Conservation (phyloP, 1,140 invertebrate genomes). For the Halictus rubicundus region DNA sequence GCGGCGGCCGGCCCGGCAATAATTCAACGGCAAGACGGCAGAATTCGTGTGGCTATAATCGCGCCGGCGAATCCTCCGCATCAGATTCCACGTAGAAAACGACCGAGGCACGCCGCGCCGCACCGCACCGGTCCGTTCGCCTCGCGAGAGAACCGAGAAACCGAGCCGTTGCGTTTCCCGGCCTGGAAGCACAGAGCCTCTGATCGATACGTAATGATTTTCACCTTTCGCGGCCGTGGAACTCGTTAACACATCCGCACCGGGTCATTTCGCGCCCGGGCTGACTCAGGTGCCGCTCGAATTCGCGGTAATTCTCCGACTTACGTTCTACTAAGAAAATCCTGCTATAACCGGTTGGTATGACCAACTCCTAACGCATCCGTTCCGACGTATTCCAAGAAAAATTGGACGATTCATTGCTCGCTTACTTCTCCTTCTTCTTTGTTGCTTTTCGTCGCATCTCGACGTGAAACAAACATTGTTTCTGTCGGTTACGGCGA, state of each 20-base stretch:
- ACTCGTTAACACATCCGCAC: too few species aligned
- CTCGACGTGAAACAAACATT: too few species aligned
- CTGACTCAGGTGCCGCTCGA: too few species aligned
- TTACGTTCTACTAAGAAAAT: too few species aligned
- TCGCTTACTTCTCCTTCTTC: too few species aligned
- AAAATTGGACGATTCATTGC: too few species aligned
- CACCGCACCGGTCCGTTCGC: neutral
- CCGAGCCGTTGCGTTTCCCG: neutral
- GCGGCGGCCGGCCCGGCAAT: slow-evolving; percentile 18
- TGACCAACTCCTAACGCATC: too few species aligned
- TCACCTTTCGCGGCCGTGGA: slow-evolving; percentile 20
- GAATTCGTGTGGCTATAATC: slow-evolving; percentile 52
- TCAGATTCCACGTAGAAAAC: slow-evolving; percentile 18
- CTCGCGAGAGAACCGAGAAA: slow-evolving; percentile 35
- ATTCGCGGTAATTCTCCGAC: too few species aligned
- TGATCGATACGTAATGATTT: slow-evolving; percentile 44
- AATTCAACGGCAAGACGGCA: slow-evolving; percentile 42
- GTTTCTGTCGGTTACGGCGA: too few species aligned
- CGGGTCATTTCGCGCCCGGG: neutral
- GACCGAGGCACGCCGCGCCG: neutral
- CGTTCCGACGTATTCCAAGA: too few species aligned
- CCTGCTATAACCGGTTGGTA: too few species aligned
- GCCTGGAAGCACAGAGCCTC: neutral
- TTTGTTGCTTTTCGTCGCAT: too few species aligned
- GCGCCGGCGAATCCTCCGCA: slow-evolving; percentile 19